Evolutionary conservation across 2,113 vertebrate species (phyloP), one percentile per base, ranked within the genome.

Genomic region (Eclectus roratus): DNA sequence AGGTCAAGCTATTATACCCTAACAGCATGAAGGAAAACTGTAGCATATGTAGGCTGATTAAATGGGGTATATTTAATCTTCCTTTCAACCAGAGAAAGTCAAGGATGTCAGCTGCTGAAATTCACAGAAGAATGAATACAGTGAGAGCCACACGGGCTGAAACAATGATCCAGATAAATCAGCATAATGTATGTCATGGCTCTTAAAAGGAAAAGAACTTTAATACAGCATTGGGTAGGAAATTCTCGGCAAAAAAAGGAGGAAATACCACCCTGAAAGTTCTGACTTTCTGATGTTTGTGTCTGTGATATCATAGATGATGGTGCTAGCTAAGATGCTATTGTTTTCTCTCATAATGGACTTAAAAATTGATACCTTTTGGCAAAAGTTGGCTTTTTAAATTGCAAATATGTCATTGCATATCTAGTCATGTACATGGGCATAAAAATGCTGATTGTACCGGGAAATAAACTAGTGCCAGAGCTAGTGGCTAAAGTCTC

Each of bases 51-150:
- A 80, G 90, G 80, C 74, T 70, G 81, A 89, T 93, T 84, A 84
- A 87, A 87, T 79, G 83, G n/a, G 35, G n/a, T 80, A 31, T 93
- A 55, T 91, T 96, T 94, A 83, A 83, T 95, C 93, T 91, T 92
- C 73, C 77, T 86, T 94, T 91, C 85, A 92, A 69, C 50, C 37
- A 66, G 71, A 92, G 88, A 64, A 92, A 90, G 66, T 76, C n/a
- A 83, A 64, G 71, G 46, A 61, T 93, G 82, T 78, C 94, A 94
- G 82, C 92, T 96, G 93, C 76, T 76, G 69, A 80, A 87, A 69
- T 93, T 96, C 95, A 74, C 92, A 87, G 85, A 60, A 82, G 47
- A 39, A 25, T 80, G 53, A 85, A 55, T 43, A n/a, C 7, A 27
- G 85, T 20, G 63, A 18, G 52, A 93, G 61, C 56, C 37, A 61